Conservation (phyloP, 2,888 invertebrate genomes). For the Leptinotarsa rubiginosa region DNA sequence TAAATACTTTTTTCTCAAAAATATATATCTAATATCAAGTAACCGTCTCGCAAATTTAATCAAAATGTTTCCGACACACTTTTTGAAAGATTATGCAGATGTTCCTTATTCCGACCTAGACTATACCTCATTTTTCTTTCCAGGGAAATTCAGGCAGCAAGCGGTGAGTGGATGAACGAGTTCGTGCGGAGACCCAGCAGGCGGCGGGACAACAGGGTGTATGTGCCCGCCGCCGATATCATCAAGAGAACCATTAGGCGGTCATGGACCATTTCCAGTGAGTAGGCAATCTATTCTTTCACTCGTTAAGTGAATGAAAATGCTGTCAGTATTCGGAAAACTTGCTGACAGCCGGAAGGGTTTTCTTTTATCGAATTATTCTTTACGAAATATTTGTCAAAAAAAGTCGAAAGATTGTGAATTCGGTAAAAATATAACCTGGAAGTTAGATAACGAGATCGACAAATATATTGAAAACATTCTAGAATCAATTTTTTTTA, state of each 20-base stretch:
- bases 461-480: no score
- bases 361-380: neutral
- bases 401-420: no score
- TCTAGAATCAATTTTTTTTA: no score
- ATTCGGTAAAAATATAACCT: no score
- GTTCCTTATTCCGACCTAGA: slow-evolving; percentile 13
- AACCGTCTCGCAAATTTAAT: no score
- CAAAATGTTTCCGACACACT: neutral
- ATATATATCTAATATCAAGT: no score
- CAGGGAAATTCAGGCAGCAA: slow-evolving; percentile 77
- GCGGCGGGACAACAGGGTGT: slow-evolving; percentile 67
- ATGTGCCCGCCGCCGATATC: slow-evolving; percentile 72
- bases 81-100: neutral
- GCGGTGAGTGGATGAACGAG: slow-evolving; percentile 78
- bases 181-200: slow-evolving; percentile 70
- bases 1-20: no score
- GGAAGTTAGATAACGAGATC: no score
- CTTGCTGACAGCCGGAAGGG: slow-evolving; percentile 11
- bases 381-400: no score
- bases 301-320: neutral
- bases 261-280: slow-evolving; percentile 81
- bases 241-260: slow-evolving; percentile 76
- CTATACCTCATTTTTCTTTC: slow-evolving; percentile 57
- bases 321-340: neutral
- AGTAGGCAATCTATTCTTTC: slow-evolving; percentile 52